Evolutionary conservation across 2,888 invertebrate species (phyloP), one percentile per base, ranked within the genome.

Genomic region (Drosophila diplacantha): DNA sequence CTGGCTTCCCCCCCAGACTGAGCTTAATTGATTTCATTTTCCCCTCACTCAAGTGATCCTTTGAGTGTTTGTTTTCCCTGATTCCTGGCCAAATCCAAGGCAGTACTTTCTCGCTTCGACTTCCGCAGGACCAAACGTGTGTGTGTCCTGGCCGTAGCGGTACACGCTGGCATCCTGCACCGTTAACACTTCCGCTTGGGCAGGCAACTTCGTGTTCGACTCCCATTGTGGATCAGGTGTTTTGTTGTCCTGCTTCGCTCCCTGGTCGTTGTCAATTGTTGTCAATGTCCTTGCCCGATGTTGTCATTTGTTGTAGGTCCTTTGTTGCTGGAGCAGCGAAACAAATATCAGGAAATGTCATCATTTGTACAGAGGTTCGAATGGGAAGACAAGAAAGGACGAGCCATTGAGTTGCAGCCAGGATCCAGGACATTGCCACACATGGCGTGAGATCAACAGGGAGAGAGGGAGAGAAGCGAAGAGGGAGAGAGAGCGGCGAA

Each of bases 291-390:
- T 47, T 47, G 47, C 34, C 31, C 18, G 18, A 18, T 29, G 32
- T 24, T 70, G 41, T 41, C 24, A 39, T 39, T 41, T 41, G 24
- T 70, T 58, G 53, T 54, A 50, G 58, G 53, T 31, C 60, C 18
- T 63, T 75, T 59, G 71, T 74, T 76, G 64, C 56, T 24, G 71
- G 64, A 69, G 61, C 67, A 69, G 76, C 74, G 63, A 72, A 71
- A 83, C 83, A 85, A 82, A 80, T 77, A 77, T 78, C 85, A 85
- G 85, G 85, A 85, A 82, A 85, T 85, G 85, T 84, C 85, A 83
- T 82, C 80, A 83, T 73, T 81, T 71, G 58, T 58, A 72, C 44
- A 31, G 44, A 62, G 53, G 34, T 57, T 54, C 58, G 58, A 14
- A 11, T 64, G 68, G 64, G 59, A 62, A 62, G 50, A 55, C 64